Evolutionary conservation across 2,888 invertebrate genomes (phyloP), one percentile per base, ranked within the genome.

Genomic region (Phorcus lineatus): DNA sequence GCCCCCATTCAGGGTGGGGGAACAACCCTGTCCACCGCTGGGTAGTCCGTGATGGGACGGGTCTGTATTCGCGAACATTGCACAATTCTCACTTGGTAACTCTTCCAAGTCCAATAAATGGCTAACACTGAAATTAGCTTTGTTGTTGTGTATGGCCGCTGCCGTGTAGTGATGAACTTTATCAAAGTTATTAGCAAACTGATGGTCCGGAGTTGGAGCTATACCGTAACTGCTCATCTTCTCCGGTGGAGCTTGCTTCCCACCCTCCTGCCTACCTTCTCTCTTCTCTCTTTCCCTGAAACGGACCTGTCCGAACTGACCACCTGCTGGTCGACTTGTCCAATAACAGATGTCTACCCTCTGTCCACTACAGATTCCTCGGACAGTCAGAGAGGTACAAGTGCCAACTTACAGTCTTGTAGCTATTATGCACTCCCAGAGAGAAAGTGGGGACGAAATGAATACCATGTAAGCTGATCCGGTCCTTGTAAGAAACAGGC

Each of bases 91-190:
- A 77, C 88, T 85, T 13, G 90, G 89, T 62, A 90, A 79, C 79
- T 89, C 90, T 62, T 89, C 89, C 77, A 90, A 84, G 85, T 90
- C 90, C 83, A 91, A 80, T 53, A 90, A 82, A 78, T 89, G 89
- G 77, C 88, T 90, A 19, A 91, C 89, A 36, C 89, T 87, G 82
- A 90, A 90, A 82, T 89, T 89, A 62, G 88, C 88, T 78, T 90
- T 90, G 79, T 82, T 88, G 80, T 88, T 87, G 77, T 87, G 88
- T 55, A 88, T 74, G 19, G 87, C 86, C 78, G 86, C 86, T n/a
- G 53, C 54, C 53, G 88, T 88, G 70, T 88, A 88, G 7, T 87
- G 88, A 22, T 84, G 82, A 47, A 88, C 82, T 85, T 88, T 89
- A 83, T 89, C 89, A 83, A 88, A 89, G 82, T 81, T 84, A 19